Evolutionary conservation across 2,113 vertebrate genomes (phyloP), one percentile per base, ranked within the genome.

Genomic region (Galemys pyrenaicus): DNA sequence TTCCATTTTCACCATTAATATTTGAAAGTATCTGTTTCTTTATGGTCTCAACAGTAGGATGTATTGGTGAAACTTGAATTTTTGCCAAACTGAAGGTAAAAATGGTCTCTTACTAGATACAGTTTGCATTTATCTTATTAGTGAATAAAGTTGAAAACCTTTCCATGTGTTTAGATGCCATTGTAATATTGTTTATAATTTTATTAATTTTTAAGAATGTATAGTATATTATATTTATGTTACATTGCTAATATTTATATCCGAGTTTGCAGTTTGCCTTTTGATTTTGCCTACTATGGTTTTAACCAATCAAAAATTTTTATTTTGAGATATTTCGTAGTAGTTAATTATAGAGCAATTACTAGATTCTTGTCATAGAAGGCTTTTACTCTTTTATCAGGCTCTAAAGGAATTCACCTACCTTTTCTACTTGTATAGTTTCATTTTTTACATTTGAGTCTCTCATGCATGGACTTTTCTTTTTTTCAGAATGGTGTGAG

Each of bases 81-180:
- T 83, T 87, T 39, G 73, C 70, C 46, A 92, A 68, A 92, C 28
- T 83, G 26, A 39, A 32, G 37, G 6, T 68, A 62, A 65, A 94
- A 94, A 54, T 89, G 15, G 6, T 6, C 64, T 89, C 22, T 86
- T 70, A 49, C 11, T 74, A 32, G 6, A 56, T 84, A 81, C 46
- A 32, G 82, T 81, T 85, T 91, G 11, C 60, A 73, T 85, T 95
- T 82, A 9, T 62, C 49, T 89, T 82, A 35, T 75, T 83, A 56
- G 9, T 87, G 49, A 93, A 22, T 74, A 84, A 96, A 56, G 68
- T 46, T 84, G 73, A 58, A 92, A 95, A 70, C 41, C 24, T 89
- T 92, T 92, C 26, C 28, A 64, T 91, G 35, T 93, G 41, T 56
- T 85, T 67, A 73, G 62, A 87, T 51, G 30, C 28, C 78, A 71